Percentiles rank a stretch among this genome's conserved stretches.
Evolutionary conservation across 2,113 vertebrate species (phyloP).

Genomic region (Ailurus styani): DNA sequence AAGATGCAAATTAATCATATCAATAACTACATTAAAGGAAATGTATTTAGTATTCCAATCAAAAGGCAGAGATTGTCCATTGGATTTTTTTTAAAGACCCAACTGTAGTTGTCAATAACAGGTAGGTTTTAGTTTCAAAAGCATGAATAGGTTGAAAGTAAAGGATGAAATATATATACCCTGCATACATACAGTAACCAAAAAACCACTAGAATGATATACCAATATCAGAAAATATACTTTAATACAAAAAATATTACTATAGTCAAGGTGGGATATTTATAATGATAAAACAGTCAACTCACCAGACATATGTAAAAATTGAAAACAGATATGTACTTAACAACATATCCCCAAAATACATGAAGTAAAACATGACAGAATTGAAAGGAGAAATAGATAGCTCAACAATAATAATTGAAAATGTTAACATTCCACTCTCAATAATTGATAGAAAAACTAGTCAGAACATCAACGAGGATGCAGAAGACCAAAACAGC

Average conservation of each 20-base stretch:
- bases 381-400: not conserved
- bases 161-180: not conserved
- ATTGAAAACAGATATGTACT: not conserved
- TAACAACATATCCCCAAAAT: not conserved
- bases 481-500: not conserved
- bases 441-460: not conserved
- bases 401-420: not conserved
- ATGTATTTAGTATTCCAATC: not conserved
- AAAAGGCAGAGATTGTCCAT: not conserved
- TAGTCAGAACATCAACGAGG: not conserved
- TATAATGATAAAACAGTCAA: not conserved
- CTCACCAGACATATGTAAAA: not conserved
- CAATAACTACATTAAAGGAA: not conserved
- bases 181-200: not conserved
- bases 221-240: not conserved
- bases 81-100: not conserved
- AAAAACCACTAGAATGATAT: not conserved
- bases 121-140: not conserved
- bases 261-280: not conserved
- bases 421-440: not conserved
- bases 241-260: not conserved
- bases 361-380: not conserved
- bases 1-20: not conserved
- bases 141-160: not conserved
- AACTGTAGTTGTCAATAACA: not conserved